These are phyloP conservation scores for Rhinoderma darwinii DNA, from an alignment of 2,113 vertebrate genomes.

Conservation along the genomic window DNA sequence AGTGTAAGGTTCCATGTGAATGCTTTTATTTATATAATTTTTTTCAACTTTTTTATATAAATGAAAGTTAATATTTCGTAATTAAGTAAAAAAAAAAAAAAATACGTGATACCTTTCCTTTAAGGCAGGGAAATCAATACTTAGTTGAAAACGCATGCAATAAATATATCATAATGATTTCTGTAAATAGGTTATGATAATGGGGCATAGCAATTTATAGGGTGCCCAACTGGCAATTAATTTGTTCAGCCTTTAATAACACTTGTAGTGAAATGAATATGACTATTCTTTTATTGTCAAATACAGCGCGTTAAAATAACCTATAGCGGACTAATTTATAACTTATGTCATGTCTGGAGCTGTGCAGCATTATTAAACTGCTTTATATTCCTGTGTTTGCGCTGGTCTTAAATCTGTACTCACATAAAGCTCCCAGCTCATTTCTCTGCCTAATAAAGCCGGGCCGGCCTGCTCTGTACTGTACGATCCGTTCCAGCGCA, in stretches of 20 bases:
- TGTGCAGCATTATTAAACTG: conserved; percentile 40
- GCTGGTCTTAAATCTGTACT: conserved; percentile 40
- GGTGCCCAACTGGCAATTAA: conserved; percentile 34
- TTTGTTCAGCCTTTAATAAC: conserved; percentile 41
- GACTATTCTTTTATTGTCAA: conserved; percentile 28
- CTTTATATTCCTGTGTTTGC: conserved; percentile 40
- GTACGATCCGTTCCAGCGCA: conserved; percentile 50
- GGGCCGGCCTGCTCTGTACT: conserved; percentile 43
- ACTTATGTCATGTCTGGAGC: conserved; percentile 34
- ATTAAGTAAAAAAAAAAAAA: too few relatives aligned
- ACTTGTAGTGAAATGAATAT: conserved; percentile 18
- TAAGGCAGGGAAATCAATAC: not conserved
- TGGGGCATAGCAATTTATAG: conserved; percentile 14
- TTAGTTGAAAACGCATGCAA: not conserved
- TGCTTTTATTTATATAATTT: not conserved
- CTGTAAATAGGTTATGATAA: conserved; percentile 15
- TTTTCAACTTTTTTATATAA: not conserved
- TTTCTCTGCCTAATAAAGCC: conserved; percentile 53
- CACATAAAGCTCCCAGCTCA: conserved; percentile 42
- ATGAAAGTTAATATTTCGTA: not conserved
- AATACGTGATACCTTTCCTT: too few relatives aligned
- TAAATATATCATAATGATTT: conserved; percentile 19
- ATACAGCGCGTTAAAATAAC: conserved; percentile 17
- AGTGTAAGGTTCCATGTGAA: not conserved
- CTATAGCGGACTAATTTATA: conserved; percentile 37